Conservation (phyloP, 2,888 invertebrate species). For the Theodoxus fluviatilis region DNA sequence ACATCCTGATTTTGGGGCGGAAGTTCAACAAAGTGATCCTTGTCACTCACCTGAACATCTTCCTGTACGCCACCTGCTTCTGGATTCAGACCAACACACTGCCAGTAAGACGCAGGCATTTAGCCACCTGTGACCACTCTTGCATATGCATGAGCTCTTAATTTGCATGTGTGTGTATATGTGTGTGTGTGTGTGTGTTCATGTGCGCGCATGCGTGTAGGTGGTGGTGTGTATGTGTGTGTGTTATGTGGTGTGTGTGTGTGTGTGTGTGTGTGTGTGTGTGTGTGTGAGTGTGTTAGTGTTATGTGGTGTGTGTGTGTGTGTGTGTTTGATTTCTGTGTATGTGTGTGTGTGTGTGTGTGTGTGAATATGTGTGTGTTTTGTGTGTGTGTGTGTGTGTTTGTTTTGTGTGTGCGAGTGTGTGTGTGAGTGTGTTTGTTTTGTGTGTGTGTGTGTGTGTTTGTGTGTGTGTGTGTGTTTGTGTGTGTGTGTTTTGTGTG, state of each 20-base stretch:
- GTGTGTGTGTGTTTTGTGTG: background rate
- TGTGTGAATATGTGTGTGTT: background rate
- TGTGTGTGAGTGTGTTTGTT: slow-evolving; percentile 13
- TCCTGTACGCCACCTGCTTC: slow-evolving; percentile 54
- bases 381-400: slow-evolving; percentile 13
- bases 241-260: background rate
- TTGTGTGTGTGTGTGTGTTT: background rate
- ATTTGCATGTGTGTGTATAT: background rate
- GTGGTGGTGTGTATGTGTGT: slow-evolving; percentile 4
- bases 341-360: background rate
- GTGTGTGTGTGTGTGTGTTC: slow-evolving; percentile 6
- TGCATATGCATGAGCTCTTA: too few species aligned
- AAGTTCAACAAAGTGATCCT: slow-evolving; percentile 39
- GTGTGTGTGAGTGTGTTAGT: slow-evolving; percentile 16
- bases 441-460: slow-evolving; percentile 13
- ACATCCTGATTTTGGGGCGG: slow-evolving; percentile 34
- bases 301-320: background rate
- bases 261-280: slow-evolving; percentile 14
- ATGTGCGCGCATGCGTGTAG: background rate
- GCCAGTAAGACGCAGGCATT: too few species aligned
- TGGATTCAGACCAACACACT: slow-evolving; percentile 56
- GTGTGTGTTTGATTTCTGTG: background rate
- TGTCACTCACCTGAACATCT: slow-evolving; percentile 50
- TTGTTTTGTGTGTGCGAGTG: background rate
- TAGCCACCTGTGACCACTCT: too few species aligned